Percentiles rank a stretch among this genome's conserved stretches.
These are phyloP conservation scores for Drosophila pachea DNA, from an alignment of 1,140 invertebrate species.

Conservation along the genomic window DNA sequence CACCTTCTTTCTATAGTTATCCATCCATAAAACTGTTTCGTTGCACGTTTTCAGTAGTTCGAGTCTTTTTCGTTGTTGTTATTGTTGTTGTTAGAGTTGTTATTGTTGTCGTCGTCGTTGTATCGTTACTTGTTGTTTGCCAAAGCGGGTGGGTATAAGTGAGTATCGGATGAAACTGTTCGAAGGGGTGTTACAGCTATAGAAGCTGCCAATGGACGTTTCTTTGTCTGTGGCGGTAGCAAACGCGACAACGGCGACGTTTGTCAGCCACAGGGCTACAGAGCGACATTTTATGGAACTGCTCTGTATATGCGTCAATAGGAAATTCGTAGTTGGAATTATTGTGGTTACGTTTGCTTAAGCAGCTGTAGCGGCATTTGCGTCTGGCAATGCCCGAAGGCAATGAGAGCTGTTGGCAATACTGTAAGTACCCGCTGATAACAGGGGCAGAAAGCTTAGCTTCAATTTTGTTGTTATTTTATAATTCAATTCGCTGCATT, in stretches of 20 bases:
- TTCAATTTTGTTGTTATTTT: slow-evolving; percentile 18
- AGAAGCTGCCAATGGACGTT: slow-evolving; percentile 45
- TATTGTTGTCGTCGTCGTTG: slow-evolving; percentile 22
- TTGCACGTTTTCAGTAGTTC: slow-evolving; percentile 27
- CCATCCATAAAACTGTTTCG: slow-evolving; percentile 61
- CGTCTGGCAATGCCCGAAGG: slow-evolving; percentile 40
- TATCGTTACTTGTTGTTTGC: slow-evolving; percentile 17
- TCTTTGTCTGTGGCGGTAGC: slow-evolving; percentile 69
- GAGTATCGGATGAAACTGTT: slow-evolving; percentile 17
- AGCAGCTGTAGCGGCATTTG: slow-evolving; percentile 30
- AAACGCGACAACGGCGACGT: slow-evolving; percentile 64
- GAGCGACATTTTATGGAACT: slow-evolving; percentile 43
- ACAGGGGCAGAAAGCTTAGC: slow-evolving; percentile 9
- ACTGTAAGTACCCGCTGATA: slow-evolving; percentile 21
- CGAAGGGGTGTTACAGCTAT: slow-evolving; percentile 15
- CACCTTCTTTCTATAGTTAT: slow-evolving; percentile 78
- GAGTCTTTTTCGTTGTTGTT: slow-evolving; percentile 35
- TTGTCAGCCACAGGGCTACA: slow-evolving; percentile 41
- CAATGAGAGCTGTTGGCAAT: slow-evolving; percentile 34
- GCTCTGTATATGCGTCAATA: slow-evolving; percentile 13
- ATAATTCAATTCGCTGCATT: slow-evolving; percentile 5
- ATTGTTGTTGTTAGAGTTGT: slow-evolving; percentile 12
- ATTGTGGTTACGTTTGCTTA: not conserved
- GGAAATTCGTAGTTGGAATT: slow-evolving; percentile 16
- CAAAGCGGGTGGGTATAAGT: slow-evolving; percentile 27